Evolutionary conservation across 1,140 invertebrate genomes (phyloP), one percentile per base, ranked within the genome.

Genomic region (Drosophila pallidifrons): DNA sequence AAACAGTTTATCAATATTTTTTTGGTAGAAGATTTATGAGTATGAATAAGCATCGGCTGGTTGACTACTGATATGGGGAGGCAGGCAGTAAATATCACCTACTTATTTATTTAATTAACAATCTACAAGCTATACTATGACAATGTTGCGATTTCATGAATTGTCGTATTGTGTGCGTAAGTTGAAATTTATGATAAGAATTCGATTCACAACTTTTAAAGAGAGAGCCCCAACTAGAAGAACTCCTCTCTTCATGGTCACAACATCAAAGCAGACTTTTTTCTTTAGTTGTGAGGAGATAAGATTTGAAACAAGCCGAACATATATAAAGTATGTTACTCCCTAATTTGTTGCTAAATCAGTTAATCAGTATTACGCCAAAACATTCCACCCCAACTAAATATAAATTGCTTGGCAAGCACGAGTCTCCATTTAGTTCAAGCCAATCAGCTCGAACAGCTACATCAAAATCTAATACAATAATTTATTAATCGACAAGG

Each of bases 341-440:
- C 41, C n/a, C n/a, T 59, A 76, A 65, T 72, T 76, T 64, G 60
- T 38, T 10, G 55, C 54, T 71, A 49, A 75, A 64, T 71, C 52
- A 25, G 52, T 32, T 58, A 64, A 28, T 41, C 45, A 64, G 59
- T 71, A 64, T 64, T 67, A 75, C 30, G 30, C 43, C 28, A 51
- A 25, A 25, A 71, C 52, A 75, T 52, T 65, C 68, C 60, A n/a
- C 35, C 13, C 60, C 25, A 65, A 58, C 60, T 32, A 71, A 58
- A 59, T 75, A 75, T 75, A 75, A 75, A 59, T 25, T 59, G 49
- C 60, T 64, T 28, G 59, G n/a, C 46, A 41, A 28, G 30, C 60
- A 66, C n/a, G 46, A 13, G 38, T 46, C 57, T 72, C 60, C 35
- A 55, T 72, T 76, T 65, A 76, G 74, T 76, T 51, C 20, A 65